Base-by-base conservation (phyloP, 1,140 invertebrate species). In the Ceratina japonica region DNA sequence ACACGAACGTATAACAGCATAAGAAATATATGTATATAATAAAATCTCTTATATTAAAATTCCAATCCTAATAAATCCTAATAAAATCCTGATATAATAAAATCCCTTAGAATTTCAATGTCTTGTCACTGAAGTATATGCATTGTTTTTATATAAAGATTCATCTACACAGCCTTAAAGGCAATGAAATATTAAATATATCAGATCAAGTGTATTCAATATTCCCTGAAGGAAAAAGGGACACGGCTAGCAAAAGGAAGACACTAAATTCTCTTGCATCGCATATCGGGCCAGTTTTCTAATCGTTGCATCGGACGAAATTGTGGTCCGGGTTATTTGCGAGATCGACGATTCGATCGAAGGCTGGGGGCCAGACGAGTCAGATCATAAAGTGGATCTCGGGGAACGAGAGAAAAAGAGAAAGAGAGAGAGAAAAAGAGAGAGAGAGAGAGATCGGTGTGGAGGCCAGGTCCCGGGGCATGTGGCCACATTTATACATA, bases 351-450 rank as follows among this genome's bases (percentile, higher is more conserved):
- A 65, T 77, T 73, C 69, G 76, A 82, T 74, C 69, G 62, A 74
- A 49, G 49, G 61, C 77, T 70, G 51, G 51, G 64, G 68, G 68
- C 18, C 75, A 59, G 22, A 44, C 79, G 31, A 63, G 52, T 68
- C 56, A 66, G 74, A 78, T 83, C 82, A 22, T 22, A 51, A 82
- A 73, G 69, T 64, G 77, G 82, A 82, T 85, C 80, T 82, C 74
- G 61, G 27, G 49, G 59, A 74, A 69, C 74, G n/a, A n/a, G n/a
- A n/a, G n/a, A n/a, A n/a, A n/a, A n/a, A n/a, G n/a, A n/a, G n/a
- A n/a, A n/a, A n/a, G n/a, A n/a, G n/a, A n/a, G n/a, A n/a, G n/a
- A n/a, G n/a, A n/a, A n/a, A n/a, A 24, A 63, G 61, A 64, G 31
- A 52, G 61, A 52, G 20, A 62, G 51, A 54, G 16, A 54, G 51